Evolutionary conservation across 2,797 vertebrate genomes (phyloP).

Genomic region (Muraenolepis orangiensis): DNA sequence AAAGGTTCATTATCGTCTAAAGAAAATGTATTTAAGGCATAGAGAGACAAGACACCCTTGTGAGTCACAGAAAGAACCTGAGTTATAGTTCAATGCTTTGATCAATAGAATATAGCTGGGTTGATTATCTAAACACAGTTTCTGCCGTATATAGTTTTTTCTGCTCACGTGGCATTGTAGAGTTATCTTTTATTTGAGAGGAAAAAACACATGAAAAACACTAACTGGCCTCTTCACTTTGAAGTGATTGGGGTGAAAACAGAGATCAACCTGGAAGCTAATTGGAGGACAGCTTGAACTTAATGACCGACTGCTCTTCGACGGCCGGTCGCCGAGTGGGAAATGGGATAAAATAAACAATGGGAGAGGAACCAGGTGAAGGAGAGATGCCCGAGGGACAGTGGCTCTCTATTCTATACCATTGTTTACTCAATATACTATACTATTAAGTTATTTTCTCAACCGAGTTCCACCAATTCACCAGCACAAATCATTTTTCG

Average conservation of each 20-base stretch:
- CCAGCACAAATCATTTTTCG: too few relatives aligned
- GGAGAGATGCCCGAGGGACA: too few relatives aligned
- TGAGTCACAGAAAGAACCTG: background rate
- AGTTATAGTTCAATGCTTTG: background rate
- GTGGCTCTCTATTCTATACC: too few relatives aligned
- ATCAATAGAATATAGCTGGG: background rate
- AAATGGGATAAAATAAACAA: background rate
- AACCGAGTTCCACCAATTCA: too few relatives aligned
- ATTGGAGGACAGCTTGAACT: background rate
- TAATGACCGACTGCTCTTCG: background rate
- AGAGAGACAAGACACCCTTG: background rate
- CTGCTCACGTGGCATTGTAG: background rate
- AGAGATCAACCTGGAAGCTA: background rate
- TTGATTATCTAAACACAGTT: background rate
- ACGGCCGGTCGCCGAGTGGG: background rate
- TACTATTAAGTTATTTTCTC: too few relatives aligned
- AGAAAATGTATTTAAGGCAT: background rate
- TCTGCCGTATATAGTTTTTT: background rate
- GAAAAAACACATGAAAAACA: background rate
- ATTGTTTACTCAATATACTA: too few relatives aligned
- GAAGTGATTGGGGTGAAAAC: background rate
- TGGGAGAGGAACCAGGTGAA: background rate
- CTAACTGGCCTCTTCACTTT: background rate
- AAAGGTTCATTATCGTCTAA: background rate
- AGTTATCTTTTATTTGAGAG: background rate